Conservation (phyloP, 2,888 invertebrate species). For the Polymixis lichenea region DNA sequence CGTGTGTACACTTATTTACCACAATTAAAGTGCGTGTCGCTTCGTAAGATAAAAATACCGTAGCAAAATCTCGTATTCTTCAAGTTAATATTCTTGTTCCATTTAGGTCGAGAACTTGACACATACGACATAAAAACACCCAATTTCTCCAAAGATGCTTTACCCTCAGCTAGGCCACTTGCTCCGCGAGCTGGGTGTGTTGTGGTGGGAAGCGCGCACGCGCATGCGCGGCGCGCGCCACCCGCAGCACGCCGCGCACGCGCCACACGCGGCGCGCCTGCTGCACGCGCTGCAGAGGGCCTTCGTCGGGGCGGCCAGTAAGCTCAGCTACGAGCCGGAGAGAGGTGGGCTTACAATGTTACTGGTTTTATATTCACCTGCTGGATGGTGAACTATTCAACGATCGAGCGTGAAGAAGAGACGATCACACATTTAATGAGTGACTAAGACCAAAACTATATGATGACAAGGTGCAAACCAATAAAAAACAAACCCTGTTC, state of each 20-base stretch:
- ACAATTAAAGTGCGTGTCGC: too few relatives aligned
- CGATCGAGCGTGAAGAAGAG: not conserved
- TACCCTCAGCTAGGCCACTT: conserved; percentile 76
- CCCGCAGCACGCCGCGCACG: conserved; percentile 70
- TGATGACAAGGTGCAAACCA: too few relatives aligned
- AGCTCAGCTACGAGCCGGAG: conserved; percentile 69
- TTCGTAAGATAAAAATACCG: too few relatives aligned
- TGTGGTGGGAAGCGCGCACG: conserved; percentile 79
- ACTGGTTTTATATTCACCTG: not conserved
- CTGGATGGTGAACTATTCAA: not conserved
- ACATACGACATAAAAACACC: too few relatives aligned
- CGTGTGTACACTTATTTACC: too few relatives aligned
- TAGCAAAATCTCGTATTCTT: not conserved
- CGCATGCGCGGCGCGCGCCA: conserved; percentile 27
- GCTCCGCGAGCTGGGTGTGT: conserved; percentile 77
- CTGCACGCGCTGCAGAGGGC: conserved; percentile 68
- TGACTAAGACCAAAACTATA: too few relatives aligned
- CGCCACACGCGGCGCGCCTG: conserved; percentile 69
- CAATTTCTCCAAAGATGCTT: not conserved
- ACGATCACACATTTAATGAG: too few relatives aligned
- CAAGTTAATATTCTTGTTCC: not conserved
- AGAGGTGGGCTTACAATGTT: conserved; percentile 69
- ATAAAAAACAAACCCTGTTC: too few relatives aligned
- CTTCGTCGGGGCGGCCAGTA: conserved; percentile 21
- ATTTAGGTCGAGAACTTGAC: not conserved